Evolutionary conservation across 2,113 vertebrate genomes (phyloP).

Genomic region (Leptocoma aspasia): DNA sequence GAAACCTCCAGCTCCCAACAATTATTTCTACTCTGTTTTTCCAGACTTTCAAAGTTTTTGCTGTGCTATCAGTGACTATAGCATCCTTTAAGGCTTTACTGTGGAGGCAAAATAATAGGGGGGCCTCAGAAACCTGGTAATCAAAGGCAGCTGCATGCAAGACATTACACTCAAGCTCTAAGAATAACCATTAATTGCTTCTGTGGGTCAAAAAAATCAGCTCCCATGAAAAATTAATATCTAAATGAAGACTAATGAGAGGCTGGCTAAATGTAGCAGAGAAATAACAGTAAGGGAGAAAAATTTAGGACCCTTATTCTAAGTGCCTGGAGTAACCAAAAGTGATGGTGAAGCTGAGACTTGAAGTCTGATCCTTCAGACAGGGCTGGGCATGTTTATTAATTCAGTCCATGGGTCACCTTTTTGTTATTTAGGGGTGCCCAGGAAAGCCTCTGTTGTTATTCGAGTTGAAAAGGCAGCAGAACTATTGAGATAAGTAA

Average conservation of each 20-base stretch:
- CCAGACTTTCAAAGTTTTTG: slow-evolving; percentile 25
- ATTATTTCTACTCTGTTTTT: slow-evolving; percentile 11
- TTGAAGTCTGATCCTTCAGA: not conserved
- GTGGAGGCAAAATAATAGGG: slow-evolving; percentile 58
- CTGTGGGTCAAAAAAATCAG: slow-evolving; percentile 17
- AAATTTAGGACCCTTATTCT: not conserved
- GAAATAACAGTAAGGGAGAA: not conserved
- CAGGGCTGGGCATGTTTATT: not conserved
- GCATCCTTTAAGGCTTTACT: slow-evolving; percentile 35
- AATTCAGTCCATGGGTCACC: slow-evolving; percentile 1
- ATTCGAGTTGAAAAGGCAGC: not conserved
- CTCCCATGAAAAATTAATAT: slow-evolving; percentile 22
- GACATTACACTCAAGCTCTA: slow-evolving; percentile 9
- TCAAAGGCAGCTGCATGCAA: slow-evolving; percentile 67
- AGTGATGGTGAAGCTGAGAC: not conserved
- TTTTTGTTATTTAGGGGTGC: not conserved
- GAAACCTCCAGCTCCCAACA: not conserved
- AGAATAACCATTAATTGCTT: slow-evolving; percentile 45
- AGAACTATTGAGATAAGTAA: not conserved
- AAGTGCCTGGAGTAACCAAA: not conserved
- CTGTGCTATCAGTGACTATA: slow-evolving; percentile 34
- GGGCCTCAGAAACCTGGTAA: slow-evolving; percentile 61
- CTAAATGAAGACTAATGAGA: slow-evolving; percentile 25
- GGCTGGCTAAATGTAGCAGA: not conserved
- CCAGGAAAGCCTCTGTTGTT: not conserved